Conservation (phyloP, 1,140 invertebrate species). For the Penaeus japonicus region DNA sequence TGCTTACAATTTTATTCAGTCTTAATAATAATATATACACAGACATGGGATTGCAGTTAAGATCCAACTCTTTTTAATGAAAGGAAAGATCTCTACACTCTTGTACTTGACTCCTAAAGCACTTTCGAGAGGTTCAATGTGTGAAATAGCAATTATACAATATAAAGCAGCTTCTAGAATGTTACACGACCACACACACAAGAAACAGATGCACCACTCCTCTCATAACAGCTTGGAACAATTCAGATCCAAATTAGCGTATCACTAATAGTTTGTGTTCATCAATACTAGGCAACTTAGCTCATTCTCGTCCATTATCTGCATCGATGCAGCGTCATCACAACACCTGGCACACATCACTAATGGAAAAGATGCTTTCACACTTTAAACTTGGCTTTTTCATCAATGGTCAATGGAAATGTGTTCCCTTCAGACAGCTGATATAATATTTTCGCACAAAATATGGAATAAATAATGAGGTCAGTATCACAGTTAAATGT, state of each 20-base stretch:
- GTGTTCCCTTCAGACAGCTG: conserved; percentile 49
- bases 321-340: conserved; percentile 8
- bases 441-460: conserved; percentile 55
- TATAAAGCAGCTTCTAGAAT: conserved; percentile 48
- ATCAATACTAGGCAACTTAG: background rate
- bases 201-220: background rate
- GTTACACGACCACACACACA: conserved; percentile 11
- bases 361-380: conserved; percentile 26
- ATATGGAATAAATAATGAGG: conserved; percentile 59
- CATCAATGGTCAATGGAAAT: conserved; percentile 23
- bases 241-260: conserved; percentile 31
- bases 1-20: conserved; percentile 49
- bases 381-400: background rate
- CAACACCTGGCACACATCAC: background rate
- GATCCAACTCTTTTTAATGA: conserved; percentile 43
- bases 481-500: conserved; percentile 58
- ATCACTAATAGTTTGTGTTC: conserved; percentile 31
- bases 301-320: background rate
- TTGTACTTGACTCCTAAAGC: conserved; percentile 55
- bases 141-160: conserved; percentile 42
- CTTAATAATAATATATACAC: conserved; percentile 55
- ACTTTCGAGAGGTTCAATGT: conserved; percentile 54
- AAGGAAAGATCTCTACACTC: conserved; percentile 50
- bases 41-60: conserved; percentile 51
- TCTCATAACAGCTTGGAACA: conserved; percentile 16